Base-by-base conservation (phyloP, 1,140 invertebrate species). In the Holcopasites calliopsidis region DNA sequence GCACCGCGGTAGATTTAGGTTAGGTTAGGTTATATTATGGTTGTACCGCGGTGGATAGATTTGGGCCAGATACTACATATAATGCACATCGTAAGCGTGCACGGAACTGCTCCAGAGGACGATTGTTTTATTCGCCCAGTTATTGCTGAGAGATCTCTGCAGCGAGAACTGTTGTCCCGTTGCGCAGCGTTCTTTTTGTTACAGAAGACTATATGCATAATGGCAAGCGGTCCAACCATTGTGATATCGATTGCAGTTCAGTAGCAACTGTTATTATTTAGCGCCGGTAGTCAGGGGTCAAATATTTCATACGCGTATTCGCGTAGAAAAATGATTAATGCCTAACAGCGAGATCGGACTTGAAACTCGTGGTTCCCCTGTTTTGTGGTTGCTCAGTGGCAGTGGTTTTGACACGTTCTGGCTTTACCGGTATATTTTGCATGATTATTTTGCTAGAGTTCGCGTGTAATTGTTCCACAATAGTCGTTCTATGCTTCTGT, bases 1-100 rank as follows among this genome's bases (percentile, higher is more conserved):
- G 81, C 74, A 16, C 60, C 47, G 35, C 61, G 80, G 69, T 82
- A 86, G 79, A 87, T 87, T 86, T 84, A 71, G 60, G 50, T 64
- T 49, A 79, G 80, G 83, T 82, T 72, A 50, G 77, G 76, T 78
- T 57, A 76, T n/a, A 44, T 47, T n/a, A n/a, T 47, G 44, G 16
- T n/a, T n/a, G n/a, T n/a, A n/a, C n/a, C n/a, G n/a, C n/a, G n/a
- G n/a, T n/a, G n/a, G n/a, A n/a, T n/a, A n/a, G n/a, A n/a, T n/a
- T n/a, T n/a, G n/a, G n/a, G n/a, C n/a, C n/a, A n/a, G n/a, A n/a
- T n/a, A n/a, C n/a, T n/a, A n/a, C n/a, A n/a, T n/a, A n/a, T n/a
- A n/a, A n/a, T n/a, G n/a, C n/a, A n/a, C 60, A 47, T 18, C 69
- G 26, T 57, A 68, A 35, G 42, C 26, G 35, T 31, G 21, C 31